Evolutionary conservation across 2,888 invertebrate genomes (phyloP).

Genomic region (Peribatodes rhomboidaria): DNA sequence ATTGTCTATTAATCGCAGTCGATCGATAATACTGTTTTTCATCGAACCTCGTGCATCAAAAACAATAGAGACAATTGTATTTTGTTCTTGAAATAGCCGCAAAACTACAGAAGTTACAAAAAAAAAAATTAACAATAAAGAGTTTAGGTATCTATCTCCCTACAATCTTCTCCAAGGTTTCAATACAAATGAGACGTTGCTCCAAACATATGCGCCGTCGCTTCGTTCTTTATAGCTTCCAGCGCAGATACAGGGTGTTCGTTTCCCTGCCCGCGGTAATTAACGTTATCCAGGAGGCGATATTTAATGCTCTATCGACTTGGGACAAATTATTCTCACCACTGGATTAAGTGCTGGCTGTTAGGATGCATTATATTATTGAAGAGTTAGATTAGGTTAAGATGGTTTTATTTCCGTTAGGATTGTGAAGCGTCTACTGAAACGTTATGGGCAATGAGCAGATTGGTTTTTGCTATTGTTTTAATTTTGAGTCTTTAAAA

Average conservation of each 20-base stretch:
- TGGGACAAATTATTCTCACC: constrained; percentile 19
- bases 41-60: no score
- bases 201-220: constrained; percentile 26
- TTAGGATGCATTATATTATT: constrained; percentile 5
- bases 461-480: no score
- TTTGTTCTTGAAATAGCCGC: no score
- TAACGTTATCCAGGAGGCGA: constrained; percentile 28
- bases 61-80: no score
- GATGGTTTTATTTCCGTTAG: not conserved
- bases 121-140: no score
- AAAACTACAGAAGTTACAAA: no score
- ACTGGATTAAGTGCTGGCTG: constrained; percentile 22
- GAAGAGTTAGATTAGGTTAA: not conserved
- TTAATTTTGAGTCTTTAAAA: no score
- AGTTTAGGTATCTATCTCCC: not conserved
- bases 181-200: constrained; percentile 28
- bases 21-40: no score
- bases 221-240: constrained; percentile 24
- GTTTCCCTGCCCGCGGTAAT: constrained; percentile 23
- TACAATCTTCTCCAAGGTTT: not conserved
- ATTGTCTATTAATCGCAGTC: no score
- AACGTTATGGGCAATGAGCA: no score
- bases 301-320: constrained; percentile 25
- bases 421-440: not conserved
- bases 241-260: constrained; percentile 24